Evolutionary conservation across 2,888 invertebrate species (phyloP).

Genomic region (Macropis europaea): DNA sequence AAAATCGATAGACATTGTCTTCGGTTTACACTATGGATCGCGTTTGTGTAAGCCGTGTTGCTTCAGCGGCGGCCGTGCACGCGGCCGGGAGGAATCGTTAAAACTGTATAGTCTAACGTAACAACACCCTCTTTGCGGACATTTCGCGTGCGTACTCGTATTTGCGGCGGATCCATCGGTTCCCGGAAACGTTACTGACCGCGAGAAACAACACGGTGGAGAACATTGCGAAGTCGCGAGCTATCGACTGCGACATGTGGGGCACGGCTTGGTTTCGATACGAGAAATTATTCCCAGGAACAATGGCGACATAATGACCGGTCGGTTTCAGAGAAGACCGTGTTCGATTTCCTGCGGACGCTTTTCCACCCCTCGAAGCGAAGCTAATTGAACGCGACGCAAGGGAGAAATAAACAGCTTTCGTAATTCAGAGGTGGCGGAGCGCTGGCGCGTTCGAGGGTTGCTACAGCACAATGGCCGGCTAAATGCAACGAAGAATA

Average conservation of each 20-base stretch:
- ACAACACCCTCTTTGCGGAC: slow-evolving; percentile 24
- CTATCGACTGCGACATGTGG: slow-evolving; percentile 35
- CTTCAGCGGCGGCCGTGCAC: slow-evolving; percentile 12
- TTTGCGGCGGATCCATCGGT: slow-evolving; percentile 18
- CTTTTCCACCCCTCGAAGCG: too few species aligned
- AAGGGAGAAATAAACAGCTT: too few species aligned
- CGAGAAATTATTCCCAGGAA: slow-evolving; percentile 37
- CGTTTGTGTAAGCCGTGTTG: slow-evolving; percentile 14
- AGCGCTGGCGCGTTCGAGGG: too few species aligned
- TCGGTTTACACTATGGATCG: slow-evolving; percentile 21
- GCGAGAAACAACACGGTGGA: slow-evolving; percentile 23
- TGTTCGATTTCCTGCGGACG: slow-evolving; percentile 32
- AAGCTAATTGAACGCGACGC: too few species aligned
- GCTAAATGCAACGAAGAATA: too few species aligned
- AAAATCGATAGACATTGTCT: slow-evolving; percentile 23
- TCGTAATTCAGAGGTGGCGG: too few species aligned
- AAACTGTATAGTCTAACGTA: slow-evolving; percentile 30
- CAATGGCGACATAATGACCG: slow-evolving; percentile 15
- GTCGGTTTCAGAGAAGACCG: slow-evolving; percentile 12
- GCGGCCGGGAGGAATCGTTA: slow-evolving; percentile 33
- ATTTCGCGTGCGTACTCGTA: neutral
- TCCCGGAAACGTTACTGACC: slow-evolving; percentile 21
- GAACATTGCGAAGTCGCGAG: neutral
- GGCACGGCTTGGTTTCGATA: slow-evolving; percentile 41
- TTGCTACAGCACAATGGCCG: too few species aligned